phyloP scores from a whole-genome alignment of 1,140 invertebrate species.

The Listronotus bonariensis region DNA sequence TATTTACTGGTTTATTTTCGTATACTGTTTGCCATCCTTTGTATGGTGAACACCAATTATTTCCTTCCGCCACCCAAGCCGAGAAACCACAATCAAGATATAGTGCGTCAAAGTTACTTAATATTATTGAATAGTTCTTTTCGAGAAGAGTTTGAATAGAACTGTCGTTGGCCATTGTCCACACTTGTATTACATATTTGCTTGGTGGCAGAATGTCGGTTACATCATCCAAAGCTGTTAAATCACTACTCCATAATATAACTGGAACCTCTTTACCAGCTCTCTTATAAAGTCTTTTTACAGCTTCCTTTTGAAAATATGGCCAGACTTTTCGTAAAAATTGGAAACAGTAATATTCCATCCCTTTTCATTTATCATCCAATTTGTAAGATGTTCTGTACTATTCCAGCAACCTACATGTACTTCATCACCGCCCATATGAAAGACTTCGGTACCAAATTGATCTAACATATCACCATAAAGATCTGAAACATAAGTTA shows the following conservation, averaged over 20 bases:
- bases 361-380: slow-evolving; percentile 65
- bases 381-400: slow-evolving; percentile 67
- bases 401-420: slow-evolving; percentile 70
- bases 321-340: slow-evolving; percentile 62
- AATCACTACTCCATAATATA: slow-evolving; percentile 76
- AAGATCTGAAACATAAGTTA: slow-evolving; percentile 50
- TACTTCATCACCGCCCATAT: slow-evolving; percentile 84
- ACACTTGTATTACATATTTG: slow-evolving; percentile 78
- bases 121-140: slow-evolving; percentile 72
- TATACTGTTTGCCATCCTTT: slow-evolving; percentile 86
- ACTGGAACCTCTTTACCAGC: slow-evolving; percentile 55
- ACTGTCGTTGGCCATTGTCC: slow-evolving; percentile 67
- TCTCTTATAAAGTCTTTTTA: slow-evolving; percentile 55
- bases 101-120: slow-evolving; percentile 81
- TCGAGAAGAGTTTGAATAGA: slow-evolving; percentile 67
- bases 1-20: slow-evolving; percentile 66
- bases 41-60: slow-evolving; percentile 86
- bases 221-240: slow-evolving; percentile 59
- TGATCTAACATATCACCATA: slow-evolving; percentile 67
- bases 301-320: slow-evolving; percentile 62
- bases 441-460: slow-evolving; percentile 69
- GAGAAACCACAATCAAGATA: slow-evolving; percentile 81
- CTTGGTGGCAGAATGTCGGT: slow-evolving; percentile 68
- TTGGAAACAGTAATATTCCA: slow-evolving; percentile 64
- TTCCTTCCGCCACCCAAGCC: slow-evolving; percentile 64